Percentiles rank a stretch among this genome's conserved stretches.
phyloP scores from a whole-genome alignment of 2,888 invertebrate species.

The Acleris sparsana region DNA sequence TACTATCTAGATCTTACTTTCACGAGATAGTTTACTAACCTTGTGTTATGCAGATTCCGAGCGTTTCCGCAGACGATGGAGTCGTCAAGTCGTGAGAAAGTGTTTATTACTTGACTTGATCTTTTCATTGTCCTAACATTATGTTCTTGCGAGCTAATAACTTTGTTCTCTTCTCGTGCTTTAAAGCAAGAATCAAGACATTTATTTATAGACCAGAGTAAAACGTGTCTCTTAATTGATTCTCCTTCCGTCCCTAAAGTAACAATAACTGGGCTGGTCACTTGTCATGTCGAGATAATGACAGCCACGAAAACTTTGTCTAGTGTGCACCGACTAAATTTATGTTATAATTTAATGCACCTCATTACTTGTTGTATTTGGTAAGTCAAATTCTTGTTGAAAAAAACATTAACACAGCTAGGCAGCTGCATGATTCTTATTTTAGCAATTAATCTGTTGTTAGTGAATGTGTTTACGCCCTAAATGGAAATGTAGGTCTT shows the following conservation, averaged over 20 bases:
- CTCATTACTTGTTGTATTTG: too few species aligned
- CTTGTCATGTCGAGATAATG: too few species aligned
- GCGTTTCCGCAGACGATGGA: conserved; percentile 24
- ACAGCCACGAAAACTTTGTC: too few species aligned
- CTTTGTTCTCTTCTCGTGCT: not conserved
- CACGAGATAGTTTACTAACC: conserved; percentile 28
- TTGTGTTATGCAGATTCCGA: conserved; percentile 24
- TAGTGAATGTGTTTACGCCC: conserved; percentile 6
- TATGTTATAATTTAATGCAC: too few species aligned
- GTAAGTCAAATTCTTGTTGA: not conserved
- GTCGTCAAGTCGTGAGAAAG: conserved; percentile 31
- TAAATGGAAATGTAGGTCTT: not conserved
- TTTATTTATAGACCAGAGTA: too few species aligned
- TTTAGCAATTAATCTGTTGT: not conserved
- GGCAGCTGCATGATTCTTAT: conserved; percentile 6
- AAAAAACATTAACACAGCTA: not conserved
- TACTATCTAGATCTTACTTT: conserved; percentile 25
- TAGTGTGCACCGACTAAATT: too few species aligned
- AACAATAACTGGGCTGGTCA: too few species aligned
- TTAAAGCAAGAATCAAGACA: not conserved
- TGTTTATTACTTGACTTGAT: conserved; percentile 8
- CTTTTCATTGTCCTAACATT: conserved; percentile 18
- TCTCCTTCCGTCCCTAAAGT: too few species aligned
- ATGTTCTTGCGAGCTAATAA: not conserved
- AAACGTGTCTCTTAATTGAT: too few species aligned